These are phyloP conservation scores for Hippocampus zosterae DNA, from an alignment of 2,113 vertebrate genomes.

Conservation along the genomic window DNA sequence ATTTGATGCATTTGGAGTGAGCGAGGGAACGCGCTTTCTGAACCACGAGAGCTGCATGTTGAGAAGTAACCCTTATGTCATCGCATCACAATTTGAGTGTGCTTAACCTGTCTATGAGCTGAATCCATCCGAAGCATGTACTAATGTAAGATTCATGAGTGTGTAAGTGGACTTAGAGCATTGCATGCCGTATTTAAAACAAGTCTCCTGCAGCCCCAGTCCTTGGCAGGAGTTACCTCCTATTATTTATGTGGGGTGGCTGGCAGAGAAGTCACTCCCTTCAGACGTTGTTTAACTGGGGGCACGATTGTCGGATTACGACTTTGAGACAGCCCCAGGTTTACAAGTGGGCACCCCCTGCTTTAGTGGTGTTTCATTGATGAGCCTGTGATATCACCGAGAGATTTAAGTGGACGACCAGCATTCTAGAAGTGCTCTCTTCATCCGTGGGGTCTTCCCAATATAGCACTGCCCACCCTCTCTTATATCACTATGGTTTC, in stretches of 20 bases:
- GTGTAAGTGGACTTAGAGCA: slow-evolving; percentile 29
- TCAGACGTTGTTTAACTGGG: neutral
- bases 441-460: too few species aligned
- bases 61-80: slow-evolving; percentile 16
- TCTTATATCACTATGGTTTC: too few species aligned
- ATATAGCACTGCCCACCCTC: too few species aligned
- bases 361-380: neutral
- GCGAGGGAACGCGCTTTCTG: slow-evolving; percentile 10
- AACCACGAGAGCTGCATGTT: slow-evolving; percentile 19
- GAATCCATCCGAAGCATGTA: slow-evolving; percentile 36
- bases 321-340: neutral
- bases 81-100: slow-evolving; percentile 33
- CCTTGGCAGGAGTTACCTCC: neutral
- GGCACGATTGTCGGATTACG: too few species aligned
- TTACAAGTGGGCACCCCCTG: neutral
- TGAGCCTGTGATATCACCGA: neutral
- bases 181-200: slow-evolving; percentile 12
- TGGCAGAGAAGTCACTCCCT: neutral
- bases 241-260: neutral
- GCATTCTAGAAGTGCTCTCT: neutral
- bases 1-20: slow-evolving; percentile 23
- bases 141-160: slow-evolving; percentile 53
- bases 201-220: neutral
- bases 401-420: neutral
- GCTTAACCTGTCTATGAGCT: slow-evolving; percentile 53